Percentiles rank a stretch among this genome's conserved stretches.
These are phyloP conservation scores for Idaea aversata DNA, from an alignment of 2,888 invertebrate species.

Conservation along the genomic window DNA sequence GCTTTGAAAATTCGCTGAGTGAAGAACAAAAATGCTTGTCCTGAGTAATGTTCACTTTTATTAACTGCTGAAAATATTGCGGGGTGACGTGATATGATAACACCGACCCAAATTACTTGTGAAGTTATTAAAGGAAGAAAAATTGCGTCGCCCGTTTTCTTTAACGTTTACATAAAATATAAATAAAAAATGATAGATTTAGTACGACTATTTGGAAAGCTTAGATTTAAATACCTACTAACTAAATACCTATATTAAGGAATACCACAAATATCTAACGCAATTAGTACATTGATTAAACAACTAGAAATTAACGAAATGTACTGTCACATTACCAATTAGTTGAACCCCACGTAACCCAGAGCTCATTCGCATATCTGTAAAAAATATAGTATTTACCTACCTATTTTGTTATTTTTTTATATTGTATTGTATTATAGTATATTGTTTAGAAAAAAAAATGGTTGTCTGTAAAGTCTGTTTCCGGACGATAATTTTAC, in stretches of 20 bases:
- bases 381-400: too few relatives aligned
- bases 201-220: neutral
- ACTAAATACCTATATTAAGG: neutral
- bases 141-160: conserved; percentile 15
- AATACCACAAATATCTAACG: neutral
- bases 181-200: conserved; percentile 3
- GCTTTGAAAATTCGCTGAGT: conserved; percentile 25
- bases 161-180: neutral
- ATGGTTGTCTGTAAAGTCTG: too few relatives aligned
- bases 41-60: conserved; percentile 59
- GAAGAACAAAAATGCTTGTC: conserved; percentile 50
- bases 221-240: neutral
- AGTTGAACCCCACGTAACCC: too few relatives aligned
- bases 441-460: too few relatives aligned
- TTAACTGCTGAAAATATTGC: conserved; percentile 60
- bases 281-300: too few relatives aligned
- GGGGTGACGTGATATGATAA: conserved; percentile 50
- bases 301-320: too few relatives aligned
- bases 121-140: conserved; percentile 44
- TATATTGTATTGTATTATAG: too few relatives aligned
- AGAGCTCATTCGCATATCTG: too few relatives aligned
- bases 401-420: too few relatives aligned
- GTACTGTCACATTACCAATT: too few relatives aligned
- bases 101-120: conserved; percentile 49
- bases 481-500: too few relatives aligned